Conservation (phyloP, 2,113 vertebrate species). For the Grammomys dolichurus region DNA sequence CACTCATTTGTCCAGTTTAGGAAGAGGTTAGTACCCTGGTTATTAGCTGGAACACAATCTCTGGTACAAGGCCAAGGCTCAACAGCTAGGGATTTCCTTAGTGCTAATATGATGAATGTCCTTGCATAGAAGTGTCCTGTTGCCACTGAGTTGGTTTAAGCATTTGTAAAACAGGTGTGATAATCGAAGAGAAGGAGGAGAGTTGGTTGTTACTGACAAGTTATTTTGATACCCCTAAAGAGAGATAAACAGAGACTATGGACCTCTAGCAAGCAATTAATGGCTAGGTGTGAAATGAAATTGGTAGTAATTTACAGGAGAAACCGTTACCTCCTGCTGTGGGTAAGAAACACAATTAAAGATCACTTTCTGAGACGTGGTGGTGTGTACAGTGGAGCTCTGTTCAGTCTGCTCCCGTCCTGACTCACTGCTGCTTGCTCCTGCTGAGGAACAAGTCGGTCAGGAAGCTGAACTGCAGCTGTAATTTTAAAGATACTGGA, state of each 20-base stretch:
- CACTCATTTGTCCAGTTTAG: background rate
- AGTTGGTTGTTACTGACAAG: background rate
- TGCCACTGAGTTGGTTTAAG: background rate
- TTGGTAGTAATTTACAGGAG: background rate
- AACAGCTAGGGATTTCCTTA: background rate
- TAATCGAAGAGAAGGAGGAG: background rate
- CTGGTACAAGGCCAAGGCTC: background rate
- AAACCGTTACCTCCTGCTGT: background rate
- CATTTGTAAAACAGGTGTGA: background rate
- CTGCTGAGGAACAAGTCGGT: background rate
- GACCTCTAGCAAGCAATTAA: background rate
- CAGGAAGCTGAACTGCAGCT: background rate
- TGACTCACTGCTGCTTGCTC: background rate
- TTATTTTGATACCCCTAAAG: background rate
- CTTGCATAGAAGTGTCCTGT: background rate
- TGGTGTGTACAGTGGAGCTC: background rate
- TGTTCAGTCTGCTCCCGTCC: background rate
- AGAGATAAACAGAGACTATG: background rate
- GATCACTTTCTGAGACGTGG: background rate
- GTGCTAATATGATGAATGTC: background rate
- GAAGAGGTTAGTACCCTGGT: background rate
- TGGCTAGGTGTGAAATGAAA: background rate
- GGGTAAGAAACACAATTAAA: background rate
- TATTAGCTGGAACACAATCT: background rate
- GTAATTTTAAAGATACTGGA: background rate